These are phyloP conservation scores for Acromyrmex echinatior DNA, from an alignment of 1,140 invertebrate species.

Conservation along the genomic window DNA sequence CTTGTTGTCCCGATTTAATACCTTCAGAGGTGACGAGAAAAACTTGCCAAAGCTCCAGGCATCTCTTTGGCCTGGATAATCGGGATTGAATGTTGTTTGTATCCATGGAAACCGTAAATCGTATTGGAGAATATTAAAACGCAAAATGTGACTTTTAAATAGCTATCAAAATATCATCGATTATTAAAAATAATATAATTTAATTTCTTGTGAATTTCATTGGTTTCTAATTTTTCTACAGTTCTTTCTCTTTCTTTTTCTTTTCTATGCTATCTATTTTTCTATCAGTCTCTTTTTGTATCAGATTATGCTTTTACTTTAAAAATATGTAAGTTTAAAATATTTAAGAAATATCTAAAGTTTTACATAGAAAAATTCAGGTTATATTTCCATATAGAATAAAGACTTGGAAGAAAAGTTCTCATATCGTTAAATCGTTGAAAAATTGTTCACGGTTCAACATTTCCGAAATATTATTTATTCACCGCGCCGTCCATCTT, in stretches of 20 bases:
- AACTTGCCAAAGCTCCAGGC: conserved; percentile 36
- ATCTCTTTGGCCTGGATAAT: conserved; percentile 4
- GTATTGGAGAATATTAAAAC: not conserved
- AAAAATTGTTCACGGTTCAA: not conserved
- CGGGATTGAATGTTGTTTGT: conserved; percentile 1
- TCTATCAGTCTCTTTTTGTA: not conserved
- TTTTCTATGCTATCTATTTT: too few species aligned
- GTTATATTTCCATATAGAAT: not conserved
- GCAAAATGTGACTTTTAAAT: not conserved
- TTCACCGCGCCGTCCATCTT: not conserved
- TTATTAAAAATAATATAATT: not conserved
- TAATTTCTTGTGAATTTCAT: not conserved
- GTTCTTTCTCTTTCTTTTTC: not conserved
- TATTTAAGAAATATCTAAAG: not conserved
- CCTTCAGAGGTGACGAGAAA: conserved; percentile 52
- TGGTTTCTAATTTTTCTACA: not conserved
- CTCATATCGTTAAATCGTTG: not conserved
- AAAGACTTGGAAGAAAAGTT: not conserved
- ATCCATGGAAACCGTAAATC: not conserved
- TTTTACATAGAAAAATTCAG: not conserved
- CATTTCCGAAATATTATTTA: not conserved
- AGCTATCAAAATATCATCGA: not conserved
- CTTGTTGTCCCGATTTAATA: conserved; percentile 54
- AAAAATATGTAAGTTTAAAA: not conserved
- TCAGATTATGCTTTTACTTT: not conserved